Evolutionary conservation across 2,888 invertebrate species (phyloP).

Genomic region (Agriopis leucophaearia): DNA sequence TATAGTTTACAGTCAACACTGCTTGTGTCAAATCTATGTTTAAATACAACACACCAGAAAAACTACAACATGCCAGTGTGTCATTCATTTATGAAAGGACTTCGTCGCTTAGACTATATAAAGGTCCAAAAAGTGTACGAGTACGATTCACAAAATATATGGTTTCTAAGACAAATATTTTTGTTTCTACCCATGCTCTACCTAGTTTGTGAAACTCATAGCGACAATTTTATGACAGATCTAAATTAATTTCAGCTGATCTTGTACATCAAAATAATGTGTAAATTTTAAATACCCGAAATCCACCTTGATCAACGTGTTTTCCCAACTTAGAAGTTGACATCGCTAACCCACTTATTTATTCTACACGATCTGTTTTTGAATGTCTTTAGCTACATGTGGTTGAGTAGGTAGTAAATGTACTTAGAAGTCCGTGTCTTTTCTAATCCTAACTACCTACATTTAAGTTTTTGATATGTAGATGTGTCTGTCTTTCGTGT

Average conservation of each 20-base stretch:
- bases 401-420: slow-evolving; percentile 8
- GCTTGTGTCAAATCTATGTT: slow-evolving; percentile 34
- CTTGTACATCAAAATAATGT: slow-evolving; percentile 1
- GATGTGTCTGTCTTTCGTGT: slow-evolving; percentile 13
- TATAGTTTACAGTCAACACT: slow-evolving; percentile 43
- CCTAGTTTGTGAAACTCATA: background rate
- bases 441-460: background rate
- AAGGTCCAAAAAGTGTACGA: background rate
- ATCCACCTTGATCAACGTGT: background rate
- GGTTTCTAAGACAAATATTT: background rate
- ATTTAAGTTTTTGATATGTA: background rate
- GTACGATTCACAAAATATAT: background rate
- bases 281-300: background rate
- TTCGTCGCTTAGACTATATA: slow-evolving; percentile 12
- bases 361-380: background rate
- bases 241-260: slow-evolving; percentile 9
- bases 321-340: background rate
- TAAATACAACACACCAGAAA: slow-evolving; percentile 24
- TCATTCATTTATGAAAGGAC: slow-evolving; percentile 11
- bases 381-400: slow-evolving; percentile 8
- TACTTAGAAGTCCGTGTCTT: slow-evolving; percentile 8
- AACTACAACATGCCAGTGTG: slow-evolving; percentile 5
- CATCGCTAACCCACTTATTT: background rate
- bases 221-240: slow-evolving; percentile 16
- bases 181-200: background rate